Evolutionary conservation across 2,113 vertebrate species (phyloP), one percentile per base, ranked within the genome.

Genomic region (Pithys albifrons): DNA sequence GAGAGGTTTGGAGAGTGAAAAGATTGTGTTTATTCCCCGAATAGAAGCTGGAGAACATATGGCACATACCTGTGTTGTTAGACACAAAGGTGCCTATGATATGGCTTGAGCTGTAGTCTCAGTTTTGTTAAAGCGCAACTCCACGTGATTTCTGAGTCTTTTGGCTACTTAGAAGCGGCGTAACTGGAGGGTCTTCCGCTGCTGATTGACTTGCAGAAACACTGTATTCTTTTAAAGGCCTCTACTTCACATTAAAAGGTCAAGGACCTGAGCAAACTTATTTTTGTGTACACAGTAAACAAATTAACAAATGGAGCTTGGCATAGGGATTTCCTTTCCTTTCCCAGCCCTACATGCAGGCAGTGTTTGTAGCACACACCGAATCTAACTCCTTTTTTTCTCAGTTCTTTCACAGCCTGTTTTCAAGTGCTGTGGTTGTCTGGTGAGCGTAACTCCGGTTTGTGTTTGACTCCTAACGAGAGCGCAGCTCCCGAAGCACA

Each of bases 281-380:
- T 28, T 84, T 81, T 18, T 95, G 65, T 95, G 78, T 87, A 89
- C 94, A 87, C 65, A 61, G 96, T 72, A 83, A 97, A 78, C 78
- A 95, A 70, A 83, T 86, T 95, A 95, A 72, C 76, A 92, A 81
- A 46, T 80, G 96, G 91, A 94, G 69, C 93, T 96, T 96, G 93
- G 80, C 74, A 3, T n/a, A 33, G 18, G 65, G 62, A 3, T 92
- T 92, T 87, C 81, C 85, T 85, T 83, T 85, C 10, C 7, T 49
- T 92, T 88, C 85, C 25, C 75, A 45, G 45, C 27, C n/a, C 49
- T 61, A 12, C 28, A 59, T 27, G 55, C 92, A 57, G 84, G 7
- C 67, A 48, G 46, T 49, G 84, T 80, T 57, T 20, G 61, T 3
- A 49, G 67, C 64, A 2, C 3, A 6, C 48, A 23, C 31, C 1